Evolutionary conservation across 2,888 invertebrate species (phyloP).

Genomic region (Dendrolimus pini): DNA sequence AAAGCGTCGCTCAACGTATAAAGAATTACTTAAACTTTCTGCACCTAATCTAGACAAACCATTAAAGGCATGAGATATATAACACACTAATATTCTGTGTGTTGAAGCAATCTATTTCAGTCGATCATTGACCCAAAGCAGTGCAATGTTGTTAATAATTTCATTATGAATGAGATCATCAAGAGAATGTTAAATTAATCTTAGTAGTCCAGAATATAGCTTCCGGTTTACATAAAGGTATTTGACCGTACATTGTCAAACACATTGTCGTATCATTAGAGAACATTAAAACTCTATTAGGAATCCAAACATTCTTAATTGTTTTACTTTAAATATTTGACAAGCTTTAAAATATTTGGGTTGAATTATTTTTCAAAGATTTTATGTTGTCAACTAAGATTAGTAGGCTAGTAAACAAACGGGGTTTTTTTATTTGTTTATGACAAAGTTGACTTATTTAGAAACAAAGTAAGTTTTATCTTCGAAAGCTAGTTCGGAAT

Average conservation of each 20-base stretch:
- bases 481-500: background rate
- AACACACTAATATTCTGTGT: no score
- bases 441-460: background rate
- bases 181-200: background rate
- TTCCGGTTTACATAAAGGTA: background rate
- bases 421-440: background rate
- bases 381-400: background rate
- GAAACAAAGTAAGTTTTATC: background rate
- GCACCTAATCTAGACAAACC: no score
- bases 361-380: background rate
- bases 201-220: background rate
- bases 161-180: background rate
- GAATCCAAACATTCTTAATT: conserved; percentile 5
- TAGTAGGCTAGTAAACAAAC: background rate
- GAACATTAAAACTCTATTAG: conserved; percentile 10
- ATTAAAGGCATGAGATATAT: no score
- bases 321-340: conserved; percentile 3
- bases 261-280: conserved; percentile 5
- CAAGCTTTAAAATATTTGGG: background rate
- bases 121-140: no score
- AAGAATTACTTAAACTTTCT: no score
- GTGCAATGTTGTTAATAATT: no score
- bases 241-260: background rate
- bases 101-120: no score
- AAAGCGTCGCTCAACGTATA: no score